Base-by-base conservation (phyloP, 2,797 vertebrate genomes). In the Enteromius paludinosus region DNA sequence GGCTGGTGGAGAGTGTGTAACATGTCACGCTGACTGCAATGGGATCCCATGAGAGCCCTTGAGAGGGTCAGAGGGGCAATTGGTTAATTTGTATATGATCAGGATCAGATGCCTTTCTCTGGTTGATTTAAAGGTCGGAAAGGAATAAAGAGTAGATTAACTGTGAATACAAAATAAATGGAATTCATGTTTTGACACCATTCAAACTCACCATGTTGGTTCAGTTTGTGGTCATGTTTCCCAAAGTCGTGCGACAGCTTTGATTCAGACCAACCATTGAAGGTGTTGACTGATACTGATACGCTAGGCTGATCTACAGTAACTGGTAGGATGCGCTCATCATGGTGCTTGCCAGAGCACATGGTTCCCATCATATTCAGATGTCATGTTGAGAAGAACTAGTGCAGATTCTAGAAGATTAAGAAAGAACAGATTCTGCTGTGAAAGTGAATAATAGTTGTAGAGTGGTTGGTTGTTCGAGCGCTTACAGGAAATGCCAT, bases 11-110 rank as follows among this genome's bases (percentile, higher is more conserved):
- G 66, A 70, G 75, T 72, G 23, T 78, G 64, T 78, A 47, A 41
- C 54, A 70, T 71, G 30, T 72, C 75, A 83, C 30, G 33, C 56
- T 1, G 52, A 65, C 25, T 64, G 54, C 35, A 71, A 59, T n/a
- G 9, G 28, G 41, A 17, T 72, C 82, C 75, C 45, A 62, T 43
- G 82, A 54, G 82, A 79, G 73, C 33, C 38, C 74, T 43, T 38
- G 6, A 72, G 68, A 47, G 65, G 79, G 85, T 86, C 17, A 62
- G 45, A 54, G 79, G 79, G 79, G 49, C 82, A 84, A 84, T 79
- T 87, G 83, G 83, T 47, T 78, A 70, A 87, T 84, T 84, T 79
- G 69, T 82, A 61, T 61, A 15, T 84, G 75, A 82, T 84, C 76
- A 84, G 73, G 76, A 66, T 70, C 79, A 78, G 75, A 70, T 73